Percentiles rank a stretch among this genome's conserved stretches.
phyloP scores from a whole-genome alignment of 2,113 vertebrate genomes.

The Stegostoma tigrinum region DNA sequence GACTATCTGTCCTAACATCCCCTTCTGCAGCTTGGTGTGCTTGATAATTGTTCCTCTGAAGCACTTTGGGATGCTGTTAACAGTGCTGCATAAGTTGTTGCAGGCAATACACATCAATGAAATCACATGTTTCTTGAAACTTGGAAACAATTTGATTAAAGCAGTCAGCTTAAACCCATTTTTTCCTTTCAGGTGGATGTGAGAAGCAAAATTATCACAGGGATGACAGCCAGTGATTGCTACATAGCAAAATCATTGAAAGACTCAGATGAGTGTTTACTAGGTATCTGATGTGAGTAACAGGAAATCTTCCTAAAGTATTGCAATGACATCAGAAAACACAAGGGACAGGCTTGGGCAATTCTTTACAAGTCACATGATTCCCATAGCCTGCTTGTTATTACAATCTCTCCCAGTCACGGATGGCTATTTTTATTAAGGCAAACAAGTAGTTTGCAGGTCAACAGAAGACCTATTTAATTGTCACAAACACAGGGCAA shows the following conservation, averaged over 20 bases:
- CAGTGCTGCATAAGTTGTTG: too few species aligned
- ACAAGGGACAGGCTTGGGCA: not conserved
- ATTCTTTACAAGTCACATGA: not conserved
- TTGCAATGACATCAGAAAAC: not conserved
- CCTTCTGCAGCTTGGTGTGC: not conserved
- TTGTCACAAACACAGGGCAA: not conserved
- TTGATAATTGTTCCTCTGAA: not conserved
- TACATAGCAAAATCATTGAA: not conserved
- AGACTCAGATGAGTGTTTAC: not conserved
- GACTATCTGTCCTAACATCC: not conserved
- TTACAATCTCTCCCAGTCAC: not conserved
- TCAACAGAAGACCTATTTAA: not conserved
- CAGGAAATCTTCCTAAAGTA: not conserved
- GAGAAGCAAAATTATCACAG: not conserved
- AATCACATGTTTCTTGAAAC: not conserved
- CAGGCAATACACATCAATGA: not conserved
- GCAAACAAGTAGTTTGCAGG: not conserved
- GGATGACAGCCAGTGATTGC: not conserved
- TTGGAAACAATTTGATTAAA: not conserved
- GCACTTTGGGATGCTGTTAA: too few species aligned
- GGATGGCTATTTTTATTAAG: not conserved
- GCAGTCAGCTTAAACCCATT: not conserved
- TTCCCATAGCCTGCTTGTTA: not conserved
- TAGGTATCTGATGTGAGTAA: not conserved
- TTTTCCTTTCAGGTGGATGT: not conserved